Base-by-base conservation (phyloP, 2,888 invertebrate species). In the Toxonevra muliebris region DNA sequence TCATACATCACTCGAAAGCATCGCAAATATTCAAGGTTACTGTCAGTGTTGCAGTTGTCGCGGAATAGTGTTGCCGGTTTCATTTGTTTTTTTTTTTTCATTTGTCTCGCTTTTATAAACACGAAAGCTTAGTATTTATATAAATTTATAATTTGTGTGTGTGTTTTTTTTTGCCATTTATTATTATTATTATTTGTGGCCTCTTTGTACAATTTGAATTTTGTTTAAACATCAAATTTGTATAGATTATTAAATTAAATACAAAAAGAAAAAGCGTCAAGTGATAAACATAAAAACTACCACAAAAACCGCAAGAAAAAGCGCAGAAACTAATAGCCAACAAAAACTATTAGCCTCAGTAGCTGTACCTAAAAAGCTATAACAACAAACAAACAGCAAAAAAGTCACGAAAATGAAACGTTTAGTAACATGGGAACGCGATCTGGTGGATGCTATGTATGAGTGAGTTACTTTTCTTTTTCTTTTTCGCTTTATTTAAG, bases 381-480 rank as follows among this genome's bases (percentile, higher is more conserved):
- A 50, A 54, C 55, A 60, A 63, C 63, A 45, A 4, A 48, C 58
- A 58, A 42, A 9, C 45, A 48, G n/a, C 19, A 64, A 53, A 19
- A 54, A 48, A 55, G 64, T 43, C 11, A 45, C 65, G 40, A 74
- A 67, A 75, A 82, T 82, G 82, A 82, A 82, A 76, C 81, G 82
- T 63, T 72, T 82, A 69, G 76, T 82, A 76, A 82, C 82, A 72
- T 82, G 82, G 82, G 82, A 82, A 73, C 80, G 82, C 55, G 82
- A 82, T 74, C 76, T 82, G 62, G 81, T 82, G 68, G 82, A 82
- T 76, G 82, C 82, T 64, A 82, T 82, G 82, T 82, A 82, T 74
- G 82, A 80, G 82, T 81, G 78, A 81, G 81, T 81, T 81, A 30
- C 30, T 30, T 30, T 30, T 30, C 30, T 30, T 30, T 30, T 4